Percentiles rank a stretch among this genome's conserved stretches.
phyloP scores from a whole-genome alignment of 2,113 vertebrate genomes.

The Cyphomyrus plagiostoma region DNA sequence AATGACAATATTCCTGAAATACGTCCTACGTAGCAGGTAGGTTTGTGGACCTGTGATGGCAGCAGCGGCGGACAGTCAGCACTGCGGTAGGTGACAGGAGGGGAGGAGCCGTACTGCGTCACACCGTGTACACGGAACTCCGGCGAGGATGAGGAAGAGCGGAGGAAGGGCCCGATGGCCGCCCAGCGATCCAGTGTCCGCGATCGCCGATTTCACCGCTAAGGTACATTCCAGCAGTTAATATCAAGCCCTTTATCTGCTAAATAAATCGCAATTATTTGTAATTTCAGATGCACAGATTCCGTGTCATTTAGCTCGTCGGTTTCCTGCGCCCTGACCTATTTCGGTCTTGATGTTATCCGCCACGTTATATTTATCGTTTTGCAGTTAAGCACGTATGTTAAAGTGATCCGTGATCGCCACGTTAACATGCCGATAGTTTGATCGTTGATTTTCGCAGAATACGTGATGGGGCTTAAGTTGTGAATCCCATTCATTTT shows the following conservation, averaged over 20 bases:
- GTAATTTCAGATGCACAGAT: not conserved
- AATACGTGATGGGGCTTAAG: not conserved
- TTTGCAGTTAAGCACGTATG: not conserved
- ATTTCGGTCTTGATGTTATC: not conserved
- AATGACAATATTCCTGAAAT: not conserved
- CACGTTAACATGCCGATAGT: not conserved
- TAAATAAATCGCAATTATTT: not conserved
- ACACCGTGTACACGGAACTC: not conserved
- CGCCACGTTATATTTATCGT: not conserved
- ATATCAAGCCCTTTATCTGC: not conserved
- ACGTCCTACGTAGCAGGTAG: not conserved
- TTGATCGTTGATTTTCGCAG: not conserved
- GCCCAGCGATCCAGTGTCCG: not conserved
- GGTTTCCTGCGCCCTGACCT: not conserved
- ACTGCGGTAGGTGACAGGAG: not conserved
- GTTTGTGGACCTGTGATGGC: not conserved
- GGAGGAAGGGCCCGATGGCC: not conserved
- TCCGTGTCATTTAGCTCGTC: too few relatives aligned
- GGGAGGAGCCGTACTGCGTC: not conserved
- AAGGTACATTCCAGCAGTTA: not conserved
- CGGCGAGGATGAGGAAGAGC: not conserved
- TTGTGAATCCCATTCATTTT: not conserved
- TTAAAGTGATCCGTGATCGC: not conserved
- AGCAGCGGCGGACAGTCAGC: not conserved
- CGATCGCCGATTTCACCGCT: not conserved